These are phyloP conservation scores for Morelia viridis DNA, from an alignment of 2,797 vertebrate genomes.

Conservation along the genomic window DNA sequence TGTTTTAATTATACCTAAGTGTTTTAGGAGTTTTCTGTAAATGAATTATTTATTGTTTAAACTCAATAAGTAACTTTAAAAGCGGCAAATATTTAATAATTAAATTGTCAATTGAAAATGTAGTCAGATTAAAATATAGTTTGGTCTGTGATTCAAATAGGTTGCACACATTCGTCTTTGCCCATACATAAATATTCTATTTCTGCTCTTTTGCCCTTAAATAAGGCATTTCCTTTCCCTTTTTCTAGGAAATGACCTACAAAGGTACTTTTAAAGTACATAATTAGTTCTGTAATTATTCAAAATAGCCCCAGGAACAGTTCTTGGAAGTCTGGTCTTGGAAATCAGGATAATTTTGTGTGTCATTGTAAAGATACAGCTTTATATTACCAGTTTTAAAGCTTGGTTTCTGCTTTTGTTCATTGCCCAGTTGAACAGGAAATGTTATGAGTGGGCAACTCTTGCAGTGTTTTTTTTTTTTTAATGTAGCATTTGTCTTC, in stretches of 20 bases:
- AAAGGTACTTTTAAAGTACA: constrained; percentile 8
- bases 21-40: not conserved
- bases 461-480: constrained; percentile 6
- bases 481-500: constrained; percentile 4
- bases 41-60: not conserved
- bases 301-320: constrained; percentile 8
- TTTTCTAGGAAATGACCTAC: not conserved
- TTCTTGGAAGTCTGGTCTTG: not conserved
- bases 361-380: not conserved
- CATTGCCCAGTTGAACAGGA: not conserved
- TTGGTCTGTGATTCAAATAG: not conserved
- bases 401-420: not conserved
- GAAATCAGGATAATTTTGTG: not conserved
- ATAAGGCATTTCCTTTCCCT: not conserved
- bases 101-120: not conserved
- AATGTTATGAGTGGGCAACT: not conserved
- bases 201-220: constrained; percentile 1
- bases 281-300: constrained; percentile 7
- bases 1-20: not conserved
- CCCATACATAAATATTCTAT: not conserved
- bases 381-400: not conserved
- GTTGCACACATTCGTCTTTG: not conserved
- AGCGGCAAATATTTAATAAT: not conserved
- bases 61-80: not conserved
- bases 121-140: not conserved